phyloP scores from a whole-genome alignment of 1,140 invertebrate species.

The Philopotamus ludificatus region DNA sequence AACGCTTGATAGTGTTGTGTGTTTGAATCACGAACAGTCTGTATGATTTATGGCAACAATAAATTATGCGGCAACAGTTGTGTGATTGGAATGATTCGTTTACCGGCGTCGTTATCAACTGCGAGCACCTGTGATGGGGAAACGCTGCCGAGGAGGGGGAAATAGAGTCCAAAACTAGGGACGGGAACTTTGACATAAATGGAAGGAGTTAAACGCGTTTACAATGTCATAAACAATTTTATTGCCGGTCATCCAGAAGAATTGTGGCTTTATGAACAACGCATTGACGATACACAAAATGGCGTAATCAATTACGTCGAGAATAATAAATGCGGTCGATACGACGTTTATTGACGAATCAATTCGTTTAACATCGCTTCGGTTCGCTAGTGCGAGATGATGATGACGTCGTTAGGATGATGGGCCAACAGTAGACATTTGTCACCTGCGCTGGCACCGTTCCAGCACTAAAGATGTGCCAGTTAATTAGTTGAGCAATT shows the following conservation, averaged over 20 bases:
- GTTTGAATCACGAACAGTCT: background rate
- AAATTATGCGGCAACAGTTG: conserved; percentile 11
- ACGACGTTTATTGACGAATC: background rate
- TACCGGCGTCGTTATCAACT: conserved; percentile 4
- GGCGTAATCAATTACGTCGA: no score
- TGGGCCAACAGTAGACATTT: conserved; percentile 14
- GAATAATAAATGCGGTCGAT: no score
- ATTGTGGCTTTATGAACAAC: background rate
- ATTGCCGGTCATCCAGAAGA: background rate
- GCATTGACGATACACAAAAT: background rate
- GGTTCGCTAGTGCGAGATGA: background rate
- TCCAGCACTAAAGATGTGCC: background rate
- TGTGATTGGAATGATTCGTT: conserved; percentile 15
- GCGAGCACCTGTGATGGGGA: background rate
- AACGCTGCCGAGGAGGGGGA: no score
- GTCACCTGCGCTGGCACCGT: conserved; percentile 20
- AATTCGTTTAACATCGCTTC: background rate
- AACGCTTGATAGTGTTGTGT: background rate
- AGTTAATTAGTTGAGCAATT: conserved; percentile 16
- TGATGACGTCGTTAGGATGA: conserved; percentile 19
- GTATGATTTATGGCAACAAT: conserved; percentile 11
- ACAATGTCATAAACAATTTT: background rate
- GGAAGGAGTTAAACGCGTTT: background rate
- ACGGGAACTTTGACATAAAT: background rate
- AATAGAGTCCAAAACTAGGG: background rate